These are phyloP conservation scores for Cyphomyrus discorhynchus DNA, from an alignment of 2,113 vertebrate species.

Conservation along the genomic window DNA sequence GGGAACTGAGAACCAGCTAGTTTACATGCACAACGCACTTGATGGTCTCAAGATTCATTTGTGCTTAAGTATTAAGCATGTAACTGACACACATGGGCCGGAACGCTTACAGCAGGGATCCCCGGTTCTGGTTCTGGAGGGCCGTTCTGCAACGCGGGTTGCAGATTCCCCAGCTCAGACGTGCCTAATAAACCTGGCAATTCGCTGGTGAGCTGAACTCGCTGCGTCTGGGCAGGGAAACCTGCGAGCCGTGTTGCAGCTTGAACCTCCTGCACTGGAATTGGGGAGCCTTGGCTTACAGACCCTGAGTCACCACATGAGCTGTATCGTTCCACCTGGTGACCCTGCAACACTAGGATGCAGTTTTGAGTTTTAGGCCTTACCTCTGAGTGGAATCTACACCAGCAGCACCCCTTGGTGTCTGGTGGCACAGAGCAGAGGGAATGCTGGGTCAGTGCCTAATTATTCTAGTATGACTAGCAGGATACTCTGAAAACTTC, in stretches of 20 bases:
- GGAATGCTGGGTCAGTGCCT: slow-evolving; percentile 19
- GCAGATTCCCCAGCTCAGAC: neutral
- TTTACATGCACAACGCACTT: slow-evolving; percentile 12
- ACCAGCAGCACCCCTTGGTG: slow-evolving; percentile 21
- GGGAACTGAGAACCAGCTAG: slow-evolving; percentile 13
- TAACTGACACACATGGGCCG: neutral
- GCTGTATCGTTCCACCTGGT: slow-evolving; percentile 13
- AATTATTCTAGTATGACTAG: slow-evolving; percentile 16
- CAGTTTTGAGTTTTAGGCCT: slow-evolving; percentile 27
- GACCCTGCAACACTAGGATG: slow-evolving; percentile 21
- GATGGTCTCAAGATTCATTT: slow-evolving; percentile 6
- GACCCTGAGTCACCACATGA: slow-evolving; percentile 9
- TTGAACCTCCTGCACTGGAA: neutral
- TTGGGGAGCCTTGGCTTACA: neutral
- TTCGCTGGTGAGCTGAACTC: neutral
- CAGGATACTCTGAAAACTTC: neutral
- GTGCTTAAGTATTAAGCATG: slow-evolving; percentile 14
- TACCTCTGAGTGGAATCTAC: slow-evolving; percentile 28
- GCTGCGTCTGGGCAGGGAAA: neutral
- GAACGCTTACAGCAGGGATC: neutral
- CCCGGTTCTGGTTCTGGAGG: neutral
- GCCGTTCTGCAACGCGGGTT: neutral
- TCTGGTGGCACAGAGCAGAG: slow-evolving; percentile 35
- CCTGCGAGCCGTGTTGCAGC: neutral
- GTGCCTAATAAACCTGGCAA: neutral